Evolutionary conservation across 2,888 invertebrate genomes (phyloP).

Genomic region (Cylindroiulus punctatus): DNA sequence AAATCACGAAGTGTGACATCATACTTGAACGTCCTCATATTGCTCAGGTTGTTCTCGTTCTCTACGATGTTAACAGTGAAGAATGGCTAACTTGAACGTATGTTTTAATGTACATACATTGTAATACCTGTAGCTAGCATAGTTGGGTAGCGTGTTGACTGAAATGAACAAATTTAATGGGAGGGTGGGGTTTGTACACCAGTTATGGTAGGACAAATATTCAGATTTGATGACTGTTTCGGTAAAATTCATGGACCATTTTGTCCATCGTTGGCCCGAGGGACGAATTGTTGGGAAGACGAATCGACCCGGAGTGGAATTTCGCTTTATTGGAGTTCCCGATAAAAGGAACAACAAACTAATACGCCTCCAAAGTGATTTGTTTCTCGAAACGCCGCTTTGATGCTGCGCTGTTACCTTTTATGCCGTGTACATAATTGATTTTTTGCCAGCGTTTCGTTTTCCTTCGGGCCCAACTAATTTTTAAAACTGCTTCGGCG

Average conservation of each 20-base stretch:
- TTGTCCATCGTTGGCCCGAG: not conserved
- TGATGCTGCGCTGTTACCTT: conserved; percentile 12
- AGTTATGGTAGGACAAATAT: too few relatives aligned
- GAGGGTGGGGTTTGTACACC: too few relatives aligned
- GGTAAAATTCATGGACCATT: not conserved
- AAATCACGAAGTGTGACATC: too few relatives aligned
- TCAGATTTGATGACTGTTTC: not conserved
- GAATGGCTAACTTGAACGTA: too few relatives aligned
- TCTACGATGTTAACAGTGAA: too few relatives aligned
- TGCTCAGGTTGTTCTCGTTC: too few relatives aligned
- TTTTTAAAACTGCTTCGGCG: conserved; percentile 25
- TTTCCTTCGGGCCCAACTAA: conserved; percentile 26
- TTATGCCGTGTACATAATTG: conserved; percentile 32
- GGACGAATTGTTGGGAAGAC: not conserved
- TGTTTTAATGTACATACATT: too few relatives aligned
- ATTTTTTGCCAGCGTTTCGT: conserved; percentile 11
- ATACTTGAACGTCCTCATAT: too few relatives aligned
- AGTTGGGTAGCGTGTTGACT: too few relatives aligned
- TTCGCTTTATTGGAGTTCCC: not conserved
- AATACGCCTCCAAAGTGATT: conserved; percentile 25
- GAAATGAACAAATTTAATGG: too few relatives aligned
- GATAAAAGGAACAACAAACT: not conserved
- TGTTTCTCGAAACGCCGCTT: not conserved
- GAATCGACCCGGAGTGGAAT: not conserved
- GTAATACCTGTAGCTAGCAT: too few relatives aligned